Base-by-base conservation (phyloP, 2,113 vertebrate species). In the Telmatochromis sp. region DNA sequence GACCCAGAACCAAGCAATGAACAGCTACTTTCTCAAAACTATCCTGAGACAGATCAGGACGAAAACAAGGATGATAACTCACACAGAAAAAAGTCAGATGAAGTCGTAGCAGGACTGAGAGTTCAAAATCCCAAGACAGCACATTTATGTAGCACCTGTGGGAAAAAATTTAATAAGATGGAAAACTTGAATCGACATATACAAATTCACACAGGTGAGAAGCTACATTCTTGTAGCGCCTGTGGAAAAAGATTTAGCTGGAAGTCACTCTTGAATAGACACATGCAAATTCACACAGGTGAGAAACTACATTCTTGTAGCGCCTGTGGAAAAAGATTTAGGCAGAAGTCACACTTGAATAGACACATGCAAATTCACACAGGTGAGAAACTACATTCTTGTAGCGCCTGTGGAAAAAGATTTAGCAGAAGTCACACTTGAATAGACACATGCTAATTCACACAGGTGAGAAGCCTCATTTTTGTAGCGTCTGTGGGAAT, bases 371-470 rank as follows among this genome's bases (percentile, higher is more conserved):
- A 0, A 47, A 7, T 47, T 49, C 45, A 49, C 15, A 49, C 7
- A 0, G 15, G 7, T 49, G 15, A 49, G 45, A 49, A 49, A 0
- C 47, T 0, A 49, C 15, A 49, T 49, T 49, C 15, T 49, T 49
- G 7, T 49, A 49, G 7, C 0, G 0, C 47, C 15, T 49, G 7
- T 9, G 0, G 47, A 0, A 19, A 49, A 49, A 49, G 17, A 49
- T 49, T 49, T 19, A 19, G 0, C 2, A 5, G 26, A 28, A 28
- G 47, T 47, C 17, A 51, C 1, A 3, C 2, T 51, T 5, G 47
- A 51, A 19, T 5, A 9, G 0, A 51, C 8, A 3, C 8, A 51
- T 51, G 17, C 47, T 0, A 54, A 4, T 21, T 54, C 51, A 54
- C 51, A 54, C 10, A 2, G 10, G 10, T 4, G 1, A 54, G 2